Evolutionary conservation across 2,888 invertebrate genomes (phyloP).

Genomic region (Mamestra brassicae): DNA sequence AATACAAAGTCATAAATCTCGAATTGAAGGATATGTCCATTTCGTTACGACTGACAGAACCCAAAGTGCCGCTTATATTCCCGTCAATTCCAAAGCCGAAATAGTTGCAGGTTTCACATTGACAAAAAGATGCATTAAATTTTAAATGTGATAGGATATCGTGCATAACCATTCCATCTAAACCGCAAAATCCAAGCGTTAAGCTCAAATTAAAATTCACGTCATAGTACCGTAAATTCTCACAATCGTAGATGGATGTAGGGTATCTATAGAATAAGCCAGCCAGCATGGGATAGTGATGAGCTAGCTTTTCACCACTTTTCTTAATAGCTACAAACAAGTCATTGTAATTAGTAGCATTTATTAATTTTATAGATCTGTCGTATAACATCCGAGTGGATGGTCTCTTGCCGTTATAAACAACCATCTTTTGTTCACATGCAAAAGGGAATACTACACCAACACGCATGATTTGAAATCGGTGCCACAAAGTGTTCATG

Average conservation of each 20-base stretch:
- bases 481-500: slow-evolving; percentile 75
- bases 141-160: slow-evolving; percentile 72
- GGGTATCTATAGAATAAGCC: slow-evolving; percentile 77
- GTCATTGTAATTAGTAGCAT: slow-evolving; percentile 51
- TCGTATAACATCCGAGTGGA: slow-evolving; percentile 66
- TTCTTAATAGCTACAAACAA: slow-evolving; percentile 48
- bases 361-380: slow-evolving; percentile 70
- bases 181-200: slow-evolving; percentile 72
- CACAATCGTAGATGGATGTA: slow-evolving; percentile 73
- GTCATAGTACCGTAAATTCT: slow-evolving; percentile 64
- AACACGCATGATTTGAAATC: slow-evolving; percentile 64
- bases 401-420: slow-evolving; percentile 68
- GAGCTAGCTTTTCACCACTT: slow-evolving; percentile 58
- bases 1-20: slow-evolving; percentile 75
- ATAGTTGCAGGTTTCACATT: slow-evolving; percentile 47
- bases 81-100: slow-evolving; percentile 68
- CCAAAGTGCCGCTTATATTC: slow-evolving; percentile 72
- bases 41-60: slow-evolving; percentile 66
- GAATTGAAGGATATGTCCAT: slow-evolving; percentile 81
- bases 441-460: slow-evolving; percentile 71
- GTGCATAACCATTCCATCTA: slow-evolving; percentile 76
- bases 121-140: slow-evolving; percentile 68
- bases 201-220: slow-evolving; percentile 55
- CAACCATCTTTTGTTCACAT: slow-evolving; percentile 68
- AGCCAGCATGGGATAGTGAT: slow-evolving; percentile 72